These are phyloP conservation scores for Helobdella robusta DNA, from an alignment of 2,888 invertebrate species.

Conservation along the genomic window DNA sequence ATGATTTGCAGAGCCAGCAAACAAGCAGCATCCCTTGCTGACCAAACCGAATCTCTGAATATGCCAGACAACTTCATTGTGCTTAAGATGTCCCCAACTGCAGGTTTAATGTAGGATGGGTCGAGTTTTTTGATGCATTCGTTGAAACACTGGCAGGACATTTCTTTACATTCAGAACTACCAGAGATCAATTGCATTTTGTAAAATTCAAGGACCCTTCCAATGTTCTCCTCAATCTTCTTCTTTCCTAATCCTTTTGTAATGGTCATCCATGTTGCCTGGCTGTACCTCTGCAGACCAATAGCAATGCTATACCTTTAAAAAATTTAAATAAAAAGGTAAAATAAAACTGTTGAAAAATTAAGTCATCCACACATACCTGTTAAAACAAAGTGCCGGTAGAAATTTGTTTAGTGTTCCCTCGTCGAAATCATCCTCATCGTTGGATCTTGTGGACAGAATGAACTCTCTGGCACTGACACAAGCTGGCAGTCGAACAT, in stretches of 20 bases:
- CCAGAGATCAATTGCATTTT: not conserved
- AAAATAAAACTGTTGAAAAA: not conserved
- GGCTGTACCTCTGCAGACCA: slow-evolving; percentile 9
- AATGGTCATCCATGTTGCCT: slow-evolving; percentile 7
- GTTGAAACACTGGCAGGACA: slow-evolving; percentile 18
- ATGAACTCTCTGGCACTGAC: not conserved
- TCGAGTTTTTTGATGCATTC: slow-evolving; percentile 18
- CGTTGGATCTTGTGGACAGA: not conserved
- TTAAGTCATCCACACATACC: not conserved
- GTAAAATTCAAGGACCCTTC: not conserved
- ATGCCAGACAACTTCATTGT: not conserved
- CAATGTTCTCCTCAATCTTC: slow-evolving; percentile 2
- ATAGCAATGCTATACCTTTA: slow-evolving; percentile 8
- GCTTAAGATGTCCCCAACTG: not conserved
- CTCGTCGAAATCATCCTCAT: not conserved
- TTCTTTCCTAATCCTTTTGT: slow-evolving; percentile 9
- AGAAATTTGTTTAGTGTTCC: slow-evolving; percentile 1
- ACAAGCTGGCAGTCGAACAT: slow-evolving; percentile 13
- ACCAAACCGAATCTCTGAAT: not conserved
- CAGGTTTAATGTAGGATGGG: not conserved
- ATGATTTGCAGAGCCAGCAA: too few species aligned
- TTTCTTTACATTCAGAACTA: not conserved
- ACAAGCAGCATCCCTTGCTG: not conserved
- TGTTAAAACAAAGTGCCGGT: slow-evolving; percentile 17
- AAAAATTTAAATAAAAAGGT: too few species aligned